A percentile compares a stretch with the other conserved stretches of the same genome.
Evolutionary conservation across 37 sponge, comb jelly and placozoan genomes (phyloP).

Genomic region (Chondrosia reniformis): DNA sequence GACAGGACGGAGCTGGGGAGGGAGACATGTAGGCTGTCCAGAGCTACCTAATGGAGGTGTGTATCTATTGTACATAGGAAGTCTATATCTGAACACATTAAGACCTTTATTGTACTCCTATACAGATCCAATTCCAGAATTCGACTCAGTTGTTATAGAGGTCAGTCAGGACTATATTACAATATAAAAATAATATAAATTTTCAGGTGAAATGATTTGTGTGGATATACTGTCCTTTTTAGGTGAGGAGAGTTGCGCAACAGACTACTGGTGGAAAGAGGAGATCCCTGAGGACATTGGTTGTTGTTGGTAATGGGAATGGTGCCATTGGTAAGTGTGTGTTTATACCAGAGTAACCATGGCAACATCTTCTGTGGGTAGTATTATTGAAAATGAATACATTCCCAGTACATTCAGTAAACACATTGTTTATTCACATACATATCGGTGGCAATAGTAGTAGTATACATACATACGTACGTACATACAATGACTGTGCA

Average conservation of each 20-base stretch:
- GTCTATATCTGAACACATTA: background rate
- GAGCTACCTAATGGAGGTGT: constrained; percentile 75
- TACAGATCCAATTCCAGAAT: constrained; percentile 52
- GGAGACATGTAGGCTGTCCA: constrained; percentile 77
- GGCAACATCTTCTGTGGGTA: no score
- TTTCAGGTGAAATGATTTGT: background rate
- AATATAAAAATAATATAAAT: no score
- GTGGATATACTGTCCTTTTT: background rate
- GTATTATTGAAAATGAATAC: no score
- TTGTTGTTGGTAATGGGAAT: constrained; percentile 83
- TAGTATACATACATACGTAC: no score
- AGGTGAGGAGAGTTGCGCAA: constrained; percentile 68
- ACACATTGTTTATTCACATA: no score
- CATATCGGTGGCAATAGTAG: no score
- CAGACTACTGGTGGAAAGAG: constrained; percentile 69
- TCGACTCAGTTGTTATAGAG: constrained; percentile 68
- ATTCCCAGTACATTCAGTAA: no score
- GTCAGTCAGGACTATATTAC: background rate
- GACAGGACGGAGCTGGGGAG: constrained; percentile 62
- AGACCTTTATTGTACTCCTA: background rate
- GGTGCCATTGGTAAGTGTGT: constrained; percentile 78
- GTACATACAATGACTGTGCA: no score
- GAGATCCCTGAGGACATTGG: constrained; percentile 55
- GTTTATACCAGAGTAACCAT: no score
- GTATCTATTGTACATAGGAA: background rate